Conservation (phyloP, 2,113 vertebrate species). For the Eolophus roseicapilla region DNA sequence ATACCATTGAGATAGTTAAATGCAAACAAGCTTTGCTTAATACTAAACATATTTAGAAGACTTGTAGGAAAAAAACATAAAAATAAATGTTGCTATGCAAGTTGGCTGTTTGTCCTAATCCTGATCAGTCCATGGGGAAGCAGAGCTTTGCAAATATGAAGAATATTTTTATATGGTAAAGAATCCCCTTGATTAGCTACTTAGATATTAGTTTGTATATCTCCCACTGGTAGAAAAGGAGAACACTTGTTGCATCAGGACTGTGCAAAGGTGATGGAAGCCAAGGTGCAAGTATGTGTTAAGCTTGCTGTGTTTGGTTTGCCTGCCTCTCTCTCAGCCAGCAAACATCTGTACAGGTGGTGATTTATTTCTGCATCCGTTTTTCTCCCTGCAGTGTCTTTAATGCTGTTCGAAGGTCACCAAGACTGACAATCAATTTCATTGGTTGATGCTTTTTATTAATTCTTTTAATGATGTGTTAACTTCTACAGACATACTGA, state of each 20-base stretch:
- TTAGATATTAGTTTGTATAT: neutral
- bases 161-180: neutral
- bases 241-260: neutral
- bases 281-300: neutral
- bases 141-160: neutral
- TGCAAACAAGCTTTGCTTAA: neutral
- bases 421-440: neutral
- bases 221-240: neutral
- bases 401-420: slow-evolving; percentile 30
- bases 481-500: neutral
- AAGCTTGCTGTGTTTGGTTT: neutral
- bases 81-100: neutral
- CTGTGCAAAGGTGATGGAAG: neutral
- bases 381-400: slow-evolving; percentile 12
- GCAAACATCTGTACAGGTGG: neutral
- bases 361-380: neutral
- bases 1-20: neutral
- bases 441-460: slow-evolving; percentile 13
- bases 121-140: neutral
- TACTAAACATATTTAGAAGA: neutral
- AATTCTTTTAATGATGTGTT: slow-evolving; percentile 13
- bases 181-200: neutral
- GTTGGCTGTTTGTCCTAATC: neutral
- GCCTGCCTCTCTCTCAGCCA: neutral
- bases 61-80: neutral